A percentile compares a stretch with the other conserved stretches of the same genome.
phyloP scores from a whole-genome alignment of 2,888 invertebrate genomes.

The Drosophila macrospina region DNA sequence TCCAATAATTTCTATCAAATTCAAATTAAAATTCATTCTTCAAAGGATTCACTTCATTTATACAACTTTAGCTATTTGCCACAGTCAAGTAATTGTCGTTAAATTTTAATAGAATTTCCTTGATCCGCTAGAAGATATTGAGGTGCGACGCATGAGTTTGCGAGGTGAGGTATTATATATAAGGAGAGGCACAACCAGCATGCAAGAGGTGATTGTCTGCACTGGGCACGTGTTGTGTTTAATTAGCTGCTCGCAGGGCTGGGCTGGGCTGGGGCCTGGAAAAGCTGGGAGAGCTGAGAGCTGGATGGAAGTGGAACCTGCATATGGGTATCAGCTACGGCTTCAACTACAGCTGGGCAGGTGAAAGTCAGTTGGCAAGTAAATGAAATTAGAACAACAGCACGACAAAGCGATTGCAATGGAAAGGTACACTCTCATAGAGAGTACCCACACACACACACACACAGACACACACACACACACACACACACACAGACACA shows the following conservation, averaged over 20 bases:
- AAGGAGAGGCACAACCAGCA: neutral
- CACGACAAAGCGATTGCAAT: conserved; percentile 67
- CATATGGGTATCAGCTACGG: conserved; percentile 18
- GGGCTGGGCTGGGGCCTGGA: conserved; percentile 1
- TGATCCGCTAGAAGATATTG: conserved; percentile 13
- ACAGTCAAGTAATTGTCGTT: conserved; percentile 35
- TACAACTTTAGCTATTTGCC: neutral
- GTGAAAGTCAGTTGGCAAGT: conserved; percentile 58
- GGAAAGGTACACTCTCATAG: conserved; percentile 45
- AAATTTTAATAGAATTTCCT: conserved; percentile 52
- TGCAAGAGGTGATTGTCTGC: conserved; percentile 22
- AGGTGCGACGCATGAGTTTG: neutral
- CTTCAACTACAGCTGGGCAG: conserved; percentile 29
- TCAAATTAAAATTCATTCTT: neutral
- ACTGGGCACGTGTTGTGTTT: conserved; percentile 48
- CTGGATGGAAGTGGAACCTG: conserved; percentile 10
- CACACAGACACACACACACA: conserved; percentile 20
- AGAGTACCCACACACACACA: conserved; percentile 21
- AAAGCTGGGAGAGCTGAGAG: neutral
- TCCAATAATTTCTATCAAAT: too few relatives aligned
- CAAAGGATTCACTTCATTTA: conserved; percentile 4
- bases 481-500: conserved; percentile 17
- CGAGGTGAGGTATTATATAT: neutral
- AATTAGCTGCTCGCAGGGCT: conserved; percentile 41
- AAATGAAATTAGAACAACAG: conserved; percentile 64